Evolutionary conservation across 1,140 invertebrate species (phyloP), one percentile per base, ranked within the genome.

Genomic region (Drosophila lacteicornis): DNA sequence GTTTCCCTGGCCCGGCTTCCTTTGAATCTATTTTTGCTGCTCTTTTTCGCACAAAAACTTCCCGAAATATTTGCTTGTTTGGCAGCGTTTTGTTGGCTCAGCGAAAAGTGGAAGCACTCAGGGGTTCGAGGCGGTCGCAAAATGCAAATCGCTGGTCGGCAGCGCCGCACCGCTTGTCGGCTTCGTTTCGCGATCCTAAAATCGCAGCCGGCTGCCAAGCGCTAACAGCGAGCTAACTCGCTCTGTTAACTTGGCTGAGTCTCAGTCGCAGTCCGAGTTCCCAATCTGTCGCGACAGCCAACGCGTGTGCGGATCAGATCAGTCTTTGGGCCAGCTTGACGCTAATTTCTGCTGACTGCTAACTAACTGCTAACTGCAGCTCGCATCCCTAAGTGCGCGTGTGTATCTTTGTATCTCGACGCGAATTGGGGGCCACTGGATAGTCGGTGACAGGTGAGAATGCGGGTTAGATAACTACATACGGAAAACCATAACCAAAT

Each of bases 251-350:
- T 56, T 70, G 68, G 67, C 70, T 49, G 40, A 60, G 66, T 66
- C 61, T 75, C 66, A 81, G 61, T 75, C 61, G 78, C 71, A 88
- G 84, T 75, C 69, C 66, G 78, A 79, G 74, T 79, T 80, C 58
- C 71, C 79, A 90, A 90, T 84, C 84, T 79, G 74, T 90, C 75
- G 84, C 85, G 84, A 88, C 80, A 88, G 83, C 51, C 74, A 88
- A 80, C 84, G 84, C 83, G 83, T 50, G 84, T 84, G 70, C 85
- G 69, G 85, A 79, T 84, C 73, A 66, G 82, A 63, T 82, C 33
- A 66, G 53, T 19, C 27, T 38, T 51, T 51, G 7, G 3, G 27
- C 45, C 80, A 58, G 27, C 49, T 66, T 70, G 55, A 84, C 42
- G 84, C 59, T 90, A 71, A 90, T 88, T 79, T 81, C 50, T 55